Base-by-base conservation (phyloP, 2,113 vertebrate species). In the Falcunculus frontatus region DNA sequence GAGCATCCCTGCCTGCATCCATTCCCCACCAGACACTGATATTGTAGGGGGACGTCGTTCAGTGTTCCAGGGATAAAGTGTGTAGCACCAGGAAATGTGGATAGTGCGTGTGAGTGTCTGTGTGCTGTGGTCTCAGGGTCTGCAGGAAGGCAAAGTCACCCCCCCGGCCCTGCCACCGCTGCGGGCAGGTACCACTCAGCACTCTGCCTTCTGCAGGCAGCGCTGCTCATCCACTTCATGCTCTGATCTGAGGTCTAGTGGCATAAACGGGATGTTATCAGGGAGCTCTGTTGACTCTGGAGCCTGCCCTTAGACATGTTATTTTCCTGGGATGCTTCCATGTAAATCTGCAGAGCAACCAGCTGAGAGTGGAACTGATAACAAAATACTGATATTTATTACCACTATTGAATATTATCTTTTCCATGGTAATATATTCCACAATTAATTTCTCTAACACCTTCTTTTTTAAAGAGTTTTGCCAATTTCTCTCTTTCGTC, bases 281-380 rank as follows among this genome's bases (percentile, higher is more conserved):
- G 18, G 37, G 20, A 76, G n/a, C 14, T 65, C 1, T 0, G 0
- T 16, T n/a, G 55, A 35, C 52, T 67, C 53, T 20, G n/a, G 17
- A 86, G 72, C 37, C 26, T 69, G 44, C 44, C 41, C 42, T 85
- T 83, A 76, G 35, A 37, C 4, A 1, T 4, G 10, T 23, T 60
- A 4, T 37, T 79, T 64, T 72, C 37, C 57, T 69, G 6, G 22
- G 9, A 16, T 60, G 9, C 63, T 91, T 47, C 37, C 20, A 1
- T 41, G 13, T 35, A 55, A 52, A 20, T 42, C 56, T 74, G 55
- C 50, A 75, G 41, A 64, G 21, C 50, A 83, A 29, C 4, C 25
- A 52, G 41, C 46, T 80, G 63, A 64, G 53, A 49, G 53, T 53
- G 50, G 41, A 86, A 72, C 10, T 37, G 16, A 29, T 49, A 75